Conservation (phyloP, 2,113 vertebrate species). For the Microcebus tavaratra region DNA sequence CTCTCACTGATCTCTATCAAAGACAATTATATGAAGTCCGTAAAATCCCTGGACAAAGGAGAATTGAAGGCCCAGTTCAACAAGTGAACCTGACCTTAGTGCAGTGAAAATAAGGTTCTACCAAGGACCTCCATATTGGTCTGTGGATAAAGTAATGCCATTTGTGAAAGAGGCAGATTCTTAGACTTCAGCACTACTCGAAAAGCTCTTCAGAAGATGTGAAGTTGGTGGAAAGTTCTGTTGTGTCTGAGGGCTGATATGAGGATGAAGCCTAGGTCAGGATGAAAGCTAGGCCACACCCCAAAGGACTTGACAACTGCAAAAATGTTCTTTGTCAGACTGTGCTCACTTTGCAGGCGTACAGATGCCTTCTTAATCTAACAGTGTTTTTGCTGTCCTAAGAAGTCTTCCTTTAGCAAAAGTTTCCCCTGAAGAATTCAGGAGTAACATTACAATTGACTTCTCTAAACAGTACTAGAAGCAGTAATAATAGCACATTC, state of each 20-base stretch:
- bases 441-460: not conserved
- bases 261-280: conserved; percentile 92
- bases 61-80: not conserved
- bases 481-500: not conserved
- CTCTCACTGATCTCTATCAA: not conserved
- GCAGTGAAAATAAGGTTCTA: not conserved
- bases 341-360: conserved; percentile 70
- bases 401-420: conserved; percentile 64
- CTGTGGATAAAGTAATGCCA: conserved; percentile 87
- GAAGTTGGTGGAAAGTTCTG: conserved; percentile 89
- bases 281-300: conserved; percentile 91
- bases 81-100: not conserved
- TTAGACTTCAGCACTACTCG: conserved; percentile 87
- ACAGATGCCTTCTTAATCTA: conserved; percentile 42
- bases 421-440: conserved; percentile 26
- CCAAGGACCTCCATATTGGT: not conserved
- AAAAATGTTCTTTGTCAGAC: rapidly evolving
- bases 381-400: conserved; percentile 40
- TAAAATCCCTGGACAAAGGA: not conserved
- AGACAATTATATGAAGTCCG: not conserved
- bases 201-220: conserved; percentile 92
- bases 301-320: conserved; percentile 87
- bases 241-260: conserved; percentile 92
- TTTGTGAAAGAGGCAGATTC: conserved; percentile 93
- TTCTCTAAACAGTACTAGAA: conserved; percentile 33